Evolutionary conservation across 1,140 invertebrate genomes (phyloP), one percentile per base, ranked within the genome.

Genomic region (Vanessa tameamea): DNA sequence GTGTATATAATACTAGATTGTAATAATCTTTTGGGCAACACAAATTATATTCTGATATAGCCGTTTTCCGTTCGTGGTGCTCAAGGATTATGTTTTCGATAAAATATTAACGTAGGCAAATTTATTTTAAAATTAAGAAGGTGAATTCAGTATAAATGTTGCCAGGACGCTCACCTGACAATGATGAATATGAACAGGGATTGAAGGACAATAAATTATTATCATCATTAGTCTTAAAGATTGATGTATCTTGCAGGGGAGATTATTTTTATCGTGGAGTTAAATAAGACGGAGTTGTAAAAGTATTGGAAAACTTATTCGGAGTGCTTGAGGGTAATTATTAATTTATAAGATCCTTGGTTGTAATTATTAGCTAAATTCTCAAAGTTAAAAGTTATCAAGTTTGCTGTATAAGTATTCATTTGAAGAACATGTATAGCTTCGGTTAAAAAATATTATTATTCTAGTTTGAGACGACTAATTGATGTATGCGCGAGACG

Each of bases 151-250:
- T 43, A 53, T 16, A n/a, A 53, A 53, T 8, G n/a, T 53, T 65
- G 53, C 55, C 9, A 7, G 23, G 13, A 47, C n/a, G 47, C 26
- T 51, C 50, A 66, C 47, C 64, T 66, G 59, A 50, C 69, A 64
- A 26, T 51, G 48, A 64, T 0, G 37, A 15, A 71, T 66, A 51
- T 20, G 47, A 66, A 66, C 14, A 51, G 26, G 47, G 59, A 69
- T 74, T 50, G 61, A 64, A 15, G 61, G 59, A 64, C 64, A 75
- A 69, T 75, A 69, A 75, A 69, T 63, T 75, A 61, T 74, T 74
- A 50, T 69, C 48, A 59, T 64, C 67, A 75, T 75, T 75, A 75
- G 51, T 75, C 73, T 75, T 55, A 47, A 69, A 75, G 73, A 75
- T 69, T 50, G 48, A 75, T 75, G 67, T 65, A 47, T 47, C 67